A percentile compares a stretch with the other conserved stretches of the same genome.
These are phyloP conservation scores for Anser cygnoides DNA, from an alignment of 2,113 vertebrate genomes.

Conservation along the genomic window DNA sequence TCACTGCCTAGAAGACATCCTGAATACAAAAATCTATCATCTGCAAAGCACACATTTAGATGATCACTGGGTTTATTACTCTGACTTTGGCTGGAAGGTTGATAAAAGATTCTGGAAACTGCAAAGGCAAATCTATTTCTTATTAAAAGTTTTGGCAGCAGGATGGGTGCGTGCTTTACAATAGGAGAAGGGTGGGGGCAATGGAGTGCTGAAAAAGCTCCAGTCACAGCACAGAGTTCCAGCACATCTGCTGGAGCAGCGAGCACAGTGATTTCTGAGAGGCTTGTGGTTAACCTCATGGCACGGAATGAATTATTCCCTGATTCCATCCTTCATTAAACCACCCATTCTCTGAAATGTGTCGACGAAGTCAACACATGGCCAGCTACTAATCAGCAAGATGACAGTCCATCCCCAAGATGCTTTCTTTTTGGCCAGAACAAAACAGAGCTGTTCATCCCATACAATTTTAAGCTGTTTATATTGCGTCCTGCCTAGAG, in stretches of 20 bases:
- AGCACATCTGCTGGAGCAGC: constrained; percentile 79
- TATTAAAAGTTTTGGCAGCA: constrained; percentile 59
- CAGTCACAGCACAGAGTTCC: constrained; percentile 69
- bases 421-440: background rate
- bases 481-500: constrained; percentile 24
- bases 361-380: constrained; percentile 62
- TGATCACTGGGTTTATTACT: constrained; percentile 52
- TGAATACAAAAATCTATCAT: constrained; percentile 41
- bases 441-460: background rate
- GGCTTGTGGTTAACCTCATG: constrained; percentile 78
- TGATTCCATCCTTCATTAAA: constrained; percentile 67
- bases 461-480: background rate
- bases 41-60: constrained; percentile 55
- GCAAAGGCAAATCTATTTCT: constrained; percentile 46
- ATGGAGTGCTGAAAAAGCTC: constrained; percentile 68
- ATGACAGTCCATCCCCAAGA: background rate
- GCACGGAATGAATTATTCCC: constrained; percentile 65
- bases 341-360: constrained; percentile 62
- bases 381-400: constrained; percentile 48
- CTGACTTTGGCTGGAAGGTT: constrained; percentile 56
- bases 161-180: constrained; percentile 48
- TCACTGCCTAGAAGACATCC: constrained; percentile 10
- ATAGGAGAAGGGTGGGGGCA: constrained; percentile 38
- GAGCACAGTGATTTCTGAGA: constrained; percentile 69
- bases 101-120: constrained; percentile 65